Evolutionary conservation across 2,113 vertebrate species (phyloP).

Genomic region (Microcebus griseorufus): DNA sequence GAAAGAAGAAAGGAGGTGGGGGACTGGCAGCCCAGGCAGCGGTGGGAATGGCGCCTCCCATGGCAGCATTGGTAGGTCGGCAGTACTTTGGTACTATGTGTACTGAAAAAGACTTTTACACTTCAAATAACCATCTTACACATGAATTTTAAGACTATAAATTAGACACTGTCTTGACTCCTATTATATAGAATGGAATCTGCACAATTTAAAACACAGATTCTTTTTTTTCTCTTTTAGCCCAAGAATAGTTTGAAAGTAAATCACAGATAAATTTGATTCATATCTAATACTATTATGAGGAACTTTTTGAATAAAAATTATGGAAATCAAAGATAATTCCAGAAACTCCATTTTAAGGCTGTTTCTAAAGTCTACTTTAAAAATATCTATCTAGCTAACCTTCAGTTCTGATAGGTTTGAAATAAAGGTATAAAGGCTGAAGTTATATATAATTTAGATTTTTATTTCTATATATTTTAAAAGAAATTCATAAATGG

Average conservation of each 20-base stretch:
- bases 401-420: neutral
- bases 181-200: neutral
- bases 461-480: neutral
- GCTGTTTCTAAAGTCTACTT: slow-evolving; percentile 22
- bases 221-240: neutral
- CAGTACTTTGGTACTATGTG: accelerated
- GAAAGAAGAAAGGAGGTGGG: neutral
- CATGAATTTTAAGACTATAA: neutral
- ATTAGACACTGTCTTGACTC: neutral
- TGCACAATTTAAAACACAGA: neutral
- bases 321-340: neutral
- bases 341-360: slow-evolving; percentile 9
- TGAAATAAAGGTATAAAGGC: slow-evolving; percentile 30
- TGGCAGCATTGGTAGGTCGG: no score
- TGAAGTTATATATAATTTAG: slow-evolving; percentile 10
- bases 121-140: neutral
- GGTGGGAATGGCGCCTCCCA: neutral
- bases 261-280: neutral
- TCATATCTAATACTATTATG: neutral
- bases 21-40: neutral
- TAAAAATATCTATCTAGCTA: neutral
- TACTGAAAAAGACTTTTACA: neutral
- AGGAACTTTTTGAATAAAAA: neutral
- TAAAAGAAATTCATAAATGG: slow-evolving; percentile 26
- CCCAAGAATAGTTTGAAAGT: neutral